Evolutionary conservation across 2,888 invertebrate genomes (phyloP).

Genomic region (Drymonia ruficornis): DNA sequence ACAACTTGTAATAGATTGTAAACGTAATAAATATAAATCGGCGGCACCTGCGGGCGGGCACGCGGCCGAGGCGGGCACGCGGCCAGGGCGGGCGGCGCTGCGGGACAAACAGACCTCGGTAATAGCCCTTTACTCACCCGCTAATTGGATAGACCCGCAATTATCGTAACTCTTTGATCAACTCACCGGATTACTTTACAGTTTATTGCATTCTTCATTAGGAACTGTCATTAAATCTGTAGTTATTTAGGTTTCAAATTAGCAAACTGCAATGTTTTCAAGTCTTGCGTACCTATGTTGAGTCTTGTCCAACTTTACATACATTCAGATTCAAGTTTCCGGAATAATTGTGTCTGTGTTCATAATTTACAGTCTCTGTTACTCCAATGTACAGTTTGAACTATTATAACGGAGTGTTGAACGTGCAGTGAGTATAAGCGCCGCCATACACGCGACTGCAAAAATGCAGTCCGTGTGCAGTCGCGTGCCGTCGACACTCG

Average conservation of each 20-base stretch:
- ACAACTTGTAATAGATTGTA: not conserved
- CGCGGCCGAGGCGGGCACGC: too few relatives aligned
- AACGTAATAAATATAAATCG: conserved; percentile 1
- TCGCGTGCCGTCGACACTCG: too few relatives aligned
- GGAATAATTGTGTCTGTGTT: too few relatives aligned
- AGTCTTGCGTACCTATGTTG: too few relatives aligned
- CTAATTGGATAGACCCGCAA: not conserved
- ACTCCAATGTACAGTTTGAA: too few relatives aligned
- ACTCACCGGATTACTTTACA: not conserved
- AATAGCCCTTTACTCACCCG: not conserved
- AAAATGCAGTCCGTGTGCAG: too few relatives aligned
- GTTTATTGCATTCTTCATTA: not conserved
- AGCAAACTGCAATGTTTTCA: not conserved
- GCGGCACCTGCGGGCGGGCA: not conserved
- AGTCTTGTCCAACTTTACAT: too few relatives aligned
- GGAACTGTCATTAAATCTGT: not conserved
- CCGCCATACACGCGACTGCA: too few relatives aligned
- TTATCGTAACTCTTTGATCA: conserved; percentile 1
- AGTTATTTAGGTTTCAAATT: not conserved
- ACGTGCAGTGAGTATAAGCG: not conserved
- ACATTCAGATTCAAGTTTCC: too few relatives aligned
- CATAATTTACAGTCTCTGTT: too few relatives aligned
- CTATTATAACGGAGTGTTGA: too few relatives aligned
- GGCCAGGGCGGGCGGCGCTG: not conserved
- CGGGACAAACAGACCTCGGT: not conserved